Percentiles rank a stretch among this genome's conserved stretches.
Conservation (phyloP, 2,888 invertebrate species). For the Kryphioiulus occultus region DNA sequence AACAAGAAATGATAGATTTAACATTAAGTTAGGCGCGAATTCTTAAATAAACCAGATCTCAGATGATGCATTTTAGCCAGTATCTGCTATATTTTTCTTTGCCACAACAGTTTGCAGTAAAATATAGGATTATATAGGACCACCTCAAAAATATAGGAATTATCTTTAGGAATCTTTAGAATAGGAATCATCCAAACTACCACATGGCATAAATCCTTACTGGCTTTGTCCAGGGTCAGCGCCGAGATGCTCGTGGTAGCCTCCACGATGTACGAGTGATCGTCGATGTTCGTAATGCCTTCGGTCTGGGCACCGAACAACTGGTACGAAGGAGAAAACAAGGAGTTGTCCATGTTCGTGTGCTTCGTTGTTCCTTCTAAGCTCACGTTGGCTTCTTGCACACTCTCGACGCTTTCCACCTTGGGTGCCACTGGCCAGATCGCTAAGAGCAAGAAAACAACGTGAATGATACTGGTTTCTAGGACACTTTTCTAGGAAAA, state of each 20-base stretch:
- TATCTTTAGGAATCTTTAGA: too few species aligned
- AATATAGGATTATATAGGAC: too few species aligned
- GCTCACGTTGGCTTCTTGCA: neutral
- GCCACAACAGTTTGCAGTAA: too few species aligned
- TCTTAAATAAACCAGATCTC: too few species aligned
- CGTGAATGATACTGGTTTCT: neutral
- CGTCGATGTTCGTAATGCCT: neutral
- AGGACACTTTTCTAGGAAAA: neutral
- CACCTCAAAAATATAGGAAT: too few species aligned
- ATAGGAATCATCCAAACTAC: too few species aligned
- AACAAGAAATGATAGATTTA: too few species aligned
- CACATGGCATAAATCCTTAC: neutral
- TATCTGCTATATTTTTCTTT: too few species aligned
- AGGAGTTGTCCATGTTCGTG: neutral
- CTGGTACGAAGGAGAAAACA: conserved; percentile 47
- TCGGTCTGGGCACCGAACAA: neutral
- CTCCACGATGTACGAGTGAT: neutral
- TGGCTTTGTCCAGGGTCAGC: conserved; percentile 6
- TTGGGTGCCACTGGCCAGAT: neutral
- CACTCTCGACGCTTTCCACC: neutral
- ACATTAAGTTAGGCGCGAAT: too few species aligned
- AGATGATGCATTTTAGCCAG: too few species aligned
- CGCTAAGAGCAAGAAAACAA: neutral
- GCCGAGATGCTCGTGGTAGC: neutral
- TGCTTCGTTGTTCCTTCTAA: neutral